Evolutionary conservation across 2,888 invertebrate species (phyloP).

Genomic region (Sarcophaga carnaria): DNA sequence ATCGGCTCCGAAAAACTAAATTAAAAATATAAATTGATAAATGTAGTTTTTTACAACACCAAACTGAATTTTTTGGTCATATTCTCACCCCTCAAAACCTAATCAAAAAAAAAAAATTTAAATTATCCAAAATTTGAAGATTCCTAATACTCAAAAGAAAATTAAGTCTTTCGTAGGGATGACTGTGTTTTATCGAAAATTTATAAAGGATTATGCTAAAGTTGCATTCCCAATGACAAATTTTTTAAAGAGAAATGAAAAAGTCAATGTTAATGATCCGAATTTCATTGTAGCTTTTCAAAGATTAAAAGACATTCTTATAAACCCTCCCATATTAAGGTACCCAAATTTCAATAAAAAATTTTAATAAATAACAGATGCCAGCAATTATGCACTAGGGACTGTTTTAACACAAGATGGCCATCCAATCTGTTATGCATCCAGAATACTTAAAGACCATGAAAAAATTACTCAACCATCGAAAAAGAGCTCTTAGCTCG

Average conservation of each 20-base stretch:
- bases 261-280: background rate
- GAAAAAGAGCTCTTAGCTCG: too few species aligned
- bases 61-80: constrained; percentile 26
- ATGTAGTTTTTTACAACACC: constrained; percentile 17
- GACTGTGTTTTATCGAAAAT: too few species aligned
- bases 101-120: background rate
- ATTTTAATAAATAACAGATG: too few species aligned
- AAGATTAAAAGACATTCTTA: too few species aligned
- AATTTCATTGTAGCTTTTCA: background rate
- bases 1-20: background rate
- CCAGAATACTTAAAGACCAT: too few species aligned
- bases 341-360: constrained; percentile 17
- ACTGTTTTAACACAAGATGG: too few species aligned
- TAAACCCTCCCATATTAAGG: background rate
- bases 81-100: background rate
- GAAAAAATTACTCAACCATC: too few species aligned
- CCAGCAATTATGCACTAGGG: too few species aligned
- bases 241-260: too few species aligned
- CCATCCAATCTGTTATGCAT: too few species aligned
- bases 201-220: too few species aligned
- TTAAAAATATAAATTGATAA: constrained; percentile 29
- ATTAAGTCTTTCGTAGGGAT: background rate
- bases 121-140: background rate
- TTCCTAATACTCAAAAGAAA: background rate
- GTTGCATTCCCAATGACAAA: too few species aligned